phyloP scores from a whole-genome alignment of 2,888 invertebrate genomes.

The Pseudococcus longispinus region DNA sequence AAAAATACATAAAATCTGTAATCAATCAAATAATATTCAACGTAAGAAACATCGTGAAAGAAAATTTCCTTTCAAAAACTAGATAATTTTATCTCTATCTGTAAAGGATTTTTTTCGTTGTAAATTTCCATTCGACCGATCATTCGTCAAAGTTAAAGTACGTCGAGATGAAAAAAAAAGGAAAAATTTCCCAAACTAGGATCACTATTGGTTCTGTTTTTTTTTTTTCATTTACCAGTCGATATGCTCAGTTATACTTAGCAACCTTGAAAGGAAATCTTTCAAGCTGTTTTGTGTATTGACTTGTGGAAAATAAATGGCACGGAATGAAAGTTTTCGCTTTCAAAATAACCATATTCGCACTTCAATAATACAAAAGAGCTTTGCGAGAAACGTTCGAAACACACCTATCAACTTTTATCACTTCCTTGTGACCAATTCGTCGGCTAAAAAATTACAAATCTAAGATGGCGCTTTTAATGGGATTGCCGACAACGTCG shows the following conservation, averaged over 20 bases:
- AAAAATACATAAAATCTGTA: slow-evolving; percentile 48
- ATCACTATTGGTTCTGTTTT: background rate
- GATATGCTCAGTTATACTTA: background rate
- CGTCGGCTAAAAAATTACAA: slow-evolving; percentile 48
- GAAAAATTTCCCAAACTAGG: background rate
- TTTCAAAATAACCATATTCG: slow-evolving; percentile 40
- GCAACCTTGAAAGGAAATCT: slow-evolving; percentile 31
- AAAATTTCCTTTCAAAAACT: no score
- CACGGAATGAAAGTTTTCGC: slow-evolving; percentile 40
- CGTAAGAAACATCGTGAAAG: background rate
- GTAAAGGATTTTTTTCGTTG: background rate
- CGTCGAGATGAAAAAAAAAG: background rate
- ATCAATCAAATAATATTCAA: background rate
- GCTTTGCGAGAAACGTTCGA: slow-evolving; percentile 8
- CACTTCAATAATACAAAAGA: slow-evolving; percentile 47
- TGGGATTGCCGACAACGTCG: background rate
- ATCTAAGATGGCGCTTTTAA: slow-evolving; percentile 42
- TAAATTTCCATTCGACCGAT: background rate
- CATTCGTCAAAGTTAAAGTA: background rate
- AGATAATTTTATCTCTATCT: background rate
- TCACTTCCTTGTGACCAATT: slow-evolving; percentile 50
- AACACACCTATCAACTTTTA: slow-evolving; percentile 48
- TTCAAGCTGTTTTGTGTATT: background rate
- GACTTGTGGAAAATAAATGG: slow-evolving; percentile 16
- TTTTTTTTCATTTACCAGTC: background rate